Evolutionary conservation across 2,888 invertebrate genomes (phyloP).

Genomic region (Dorcus parallelipipedus): DNA sequence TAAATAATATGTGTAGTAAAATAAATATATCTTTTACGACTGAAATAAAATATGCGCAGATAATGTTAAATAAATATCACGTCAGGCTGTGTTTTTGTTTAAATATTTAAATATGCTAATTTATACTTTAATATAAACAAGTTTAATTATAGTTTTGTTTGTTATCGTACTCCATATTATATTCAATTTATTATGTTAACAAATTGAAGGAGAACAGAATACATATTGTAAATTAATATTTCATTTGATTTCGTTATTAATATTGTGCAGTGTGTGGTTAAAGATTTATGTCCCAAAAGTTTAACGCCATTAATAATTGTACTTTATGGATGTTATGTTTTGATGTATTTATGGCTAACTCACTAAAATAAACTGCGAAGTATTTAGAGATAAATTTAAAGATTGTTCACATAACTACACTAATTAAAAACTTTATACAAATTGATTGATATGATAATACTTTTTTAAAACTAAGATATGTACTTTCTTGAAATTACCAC

Average conservation of each 20-base stretch:
- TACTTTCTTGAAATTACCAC: too few species aligned
- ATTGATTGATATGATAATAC: too few species aligned
- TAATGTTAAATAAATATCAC: slow-evolving; percentile 10
- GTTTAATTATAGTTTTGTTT: slow-evolving; percentile 18
- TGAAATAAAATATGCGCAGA: background rate
- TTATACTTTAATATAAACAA: slow-evolving; percentile 18
- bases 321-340: too few species aligned
- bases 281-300: too few species aligned
- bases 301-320: too few species aligned
- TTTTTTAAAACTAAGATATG: too few species aligned
- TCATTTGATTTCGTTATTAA: slow-evolving; percentile 2
- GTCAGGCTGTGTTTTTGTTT: slow-evolving; percentile 17
- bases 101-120: slow-evolving; percentile 26
- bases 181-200: slow-evolving; percentile 19
- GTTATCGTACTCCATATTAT: slow-evolving; percentile 16
- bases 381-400: too few species aligned
- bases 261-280: background rate
- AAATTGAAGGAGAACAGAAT: slow-evolving; percentile 18
- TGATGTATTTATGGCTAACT: too few species aligned
- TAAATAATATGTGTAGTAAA: slow-evolving; percentile 39
- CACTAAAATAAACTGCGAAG: too few species aligned
- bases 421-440: too few species aligned
- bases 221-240: slow-evolving; percentile 1
- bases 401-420: too few species aligned
- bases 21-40: slow-evolving; percentile 39